phyloP scores from a whole-genome alignment of 1,140 invertebrate genomes.

The Orius laevigatus region DNA sequence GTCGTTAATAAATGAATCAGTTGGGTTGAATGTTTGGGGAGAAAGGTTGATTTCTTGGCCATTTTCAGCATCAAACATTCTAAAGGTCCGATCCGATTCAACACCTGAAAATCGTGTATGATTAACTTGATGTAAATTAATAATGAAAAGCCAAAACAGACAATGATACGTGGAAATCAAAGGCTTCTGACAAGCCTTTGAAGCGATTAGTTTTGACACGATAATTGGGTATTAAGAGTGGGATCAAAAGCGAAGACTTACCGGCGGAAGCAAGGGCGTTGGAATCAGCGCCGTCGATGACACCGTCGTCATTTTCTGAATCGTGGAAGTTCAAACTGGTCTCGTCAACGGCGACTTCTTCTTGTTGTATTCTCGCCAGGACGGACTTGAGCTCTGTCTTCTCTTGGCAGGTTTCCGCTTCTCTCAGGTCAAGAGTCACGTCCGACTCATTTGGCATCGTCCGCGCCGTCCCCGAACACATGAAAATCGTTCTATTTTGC shows the following conservation, averaged over 20 bases:
- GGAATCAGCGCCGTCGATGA: too few relatives aligned
- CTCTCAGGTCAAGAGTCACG: conserved; percentile 1
- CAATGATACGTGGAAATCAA: too few relatives aligned
- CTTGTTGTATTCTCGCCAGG: conserved; percentile 4
- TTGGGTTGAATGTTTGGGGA: conserved; percentile 46
- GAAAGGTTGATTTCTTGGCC: conserved; percentile 50
- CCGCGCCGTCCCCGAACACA: neutral
- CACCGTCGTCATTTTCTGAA: too few relatives aligned
- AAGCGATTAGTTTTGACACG: too few relatives aligned
- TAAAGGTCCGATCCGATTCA: conserved; percentile 32
- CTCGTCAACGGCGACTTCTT: neutral
- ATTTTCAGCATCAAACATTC: conserved; percentile 48
- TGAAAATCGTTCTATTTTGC: neutral
- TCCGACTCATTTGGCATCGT: neutral
- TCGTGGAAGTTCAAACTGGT: too few relatives aligned
- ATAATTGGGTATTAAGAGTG: too few relatives aligned
- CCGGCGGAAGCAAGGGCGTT: too few relatives aligned
- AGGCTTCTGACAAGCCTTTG: too few relatives aligned
- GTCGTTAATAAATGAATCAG: conserved; percentile 51
- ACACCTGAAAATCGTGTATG: too few relatives aligned
- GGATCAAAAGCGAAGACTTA: too few relatives aligned
- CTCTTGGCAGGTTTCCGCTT: neutral
- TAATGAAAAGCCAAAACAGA: too few relatives aligned
- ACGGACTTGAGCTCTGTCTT: neutral
- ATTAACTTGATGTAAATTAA: too few relatives aligned